Base-by-base conservation (phyloP, 2,888 invertebrate genomes). In the Acronicta leporina region DNA sequence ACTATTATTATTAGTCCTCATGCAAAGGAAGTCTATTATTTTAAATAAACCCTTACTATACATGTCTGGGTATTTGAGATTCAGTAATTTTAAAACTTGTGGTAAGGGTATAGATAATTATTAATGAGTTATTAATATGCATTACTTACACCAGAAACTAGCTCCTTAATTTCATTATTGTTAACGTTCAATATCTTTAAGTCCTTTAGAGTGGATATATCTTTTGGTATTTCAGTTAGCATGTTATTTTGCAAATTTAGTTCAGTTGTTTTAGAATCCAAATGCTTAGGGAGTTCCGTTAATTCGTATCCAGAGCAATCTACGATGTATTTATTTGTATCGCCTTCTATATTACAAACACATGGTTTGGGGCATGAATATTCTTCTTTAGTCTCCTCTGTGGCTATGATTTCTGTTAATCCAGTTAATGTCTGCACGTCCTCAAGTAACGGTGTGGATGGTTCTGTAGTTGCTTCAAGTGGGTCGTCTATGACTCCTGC, bases 251-350 rank as follows among this genome's bases (percentile, higher is more conserved):
- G 89, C 65, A 94, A 73, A 69, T 91, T 89, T 20, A 94, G 77
- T 45, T 79, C 84, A 2, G 91, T 92, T 10, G 91, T 91, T 68
- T 83, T 88, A 8, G 84, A 63, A 68, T 91, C 90, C 48, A 94
- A 82, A 15, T 87, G 79, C 13, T 86, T 74, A 30, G 96, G 96
- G 51, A 96, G 87, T 76, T 94, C 90, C 15, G 90, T 91, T 55
- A 96, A 83, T 38, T 86, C 89, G 57, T 87, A 89, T 72, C 93
- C 90, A 10, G 94, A 90, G 81, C 96, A 96, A 81, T 95, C 91
- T 6, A 93, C 90, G 3, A 89, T 82, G 43, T 87, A 91, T 48
- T 86, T 79, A 27, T 81, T 77, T 25, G 85, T 69, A 46, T 81
- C 82, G n/a, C 88, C 89, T 79, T 93, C 92, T 62, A 84, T 77